These are phyloP conservation scores for Cinclus mexicanus DNA, from an alignment of 2,113 vertebrate species.

Conservation along the genomic window DNA sequence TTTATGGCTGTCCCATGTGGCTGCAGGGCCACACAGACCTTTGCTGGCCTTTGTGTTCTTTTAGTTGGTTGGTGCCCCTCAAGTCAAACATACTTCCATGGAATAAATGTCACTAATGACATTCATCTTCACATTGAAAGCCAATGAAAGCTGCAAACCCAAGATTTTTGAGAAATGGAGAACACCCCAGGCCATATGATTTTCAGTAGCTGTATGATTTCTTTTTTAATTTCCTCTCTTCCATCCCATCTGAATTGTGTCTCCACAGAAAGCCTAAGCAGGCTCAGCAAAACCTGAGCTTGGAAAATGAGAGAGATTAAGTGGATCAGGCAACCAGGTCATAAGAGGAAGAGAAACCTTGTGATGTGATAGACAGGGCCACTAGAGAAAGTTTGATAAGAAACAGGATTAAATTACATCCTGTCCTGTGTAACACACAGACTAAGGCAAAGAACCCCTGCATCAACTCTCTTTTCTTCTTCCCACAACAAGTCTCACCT, in stretches of 20 bases:
- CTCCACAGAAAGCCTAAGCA: background rate
- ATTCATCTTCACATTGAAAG: background rate
- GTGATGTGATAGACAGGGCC: background rate
- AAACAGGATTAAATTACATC: background rate
- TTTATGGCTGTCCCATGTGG: background rate
- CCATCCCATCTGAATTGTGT: background rate
- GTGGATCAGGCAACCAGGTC: background rate
- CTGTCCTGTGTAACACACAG: background rate
- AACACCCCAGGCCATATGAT: background rate
- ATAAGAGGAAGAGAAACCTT: background rate
- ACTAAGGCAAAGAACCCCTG: background rate
- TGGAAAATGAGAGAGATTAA: constrained; percentile 30
- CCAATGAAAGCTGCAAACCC: background rate
- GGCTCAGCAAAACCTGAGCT: background rate
- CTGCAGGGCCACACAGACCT: background rate
- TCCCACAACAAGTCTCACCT: constrained; percentile 1
- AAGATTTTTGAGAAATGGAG: background rate
- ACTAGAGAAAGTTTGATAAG: background rate
- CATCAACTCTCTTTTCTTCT: background rate
- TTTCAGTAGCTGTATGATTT: background rate
- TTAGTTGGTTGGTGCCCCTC: background rate
- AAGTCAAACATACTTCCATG: background rate
- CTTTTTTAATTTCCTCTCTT: constrained; percentile 33
- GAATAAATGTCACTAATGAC: background rate
- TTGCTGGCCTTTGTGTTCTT: background rate